Percentiles rank a stretch among this genome's conserved stretches.
Evolutionary conservation across 2,888 invertebrate species (phyloP).

Genomic region (Celastrina argiolus): DNA sequence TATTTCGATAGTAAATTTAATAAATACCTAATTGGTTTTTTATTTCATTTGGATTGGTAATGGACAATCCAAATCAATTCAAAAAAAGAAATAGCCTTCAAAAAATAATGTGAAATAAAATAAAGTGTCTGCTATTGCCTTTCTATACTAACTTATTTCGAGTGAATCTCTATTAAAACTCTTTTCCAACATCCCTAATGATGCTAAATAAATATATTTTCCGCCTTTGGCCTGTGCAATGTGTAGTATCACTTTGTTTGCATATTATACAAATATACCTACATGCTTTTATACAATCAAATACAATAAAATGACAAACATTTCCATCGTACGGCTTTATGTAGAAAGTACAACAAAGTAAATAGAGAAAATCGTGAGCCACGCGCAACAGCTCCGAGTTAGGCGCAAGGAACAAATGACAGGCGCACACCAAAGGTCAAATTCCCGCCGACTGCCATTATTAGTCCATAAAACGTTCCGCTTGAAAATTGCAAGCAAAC

Average conservation of each 20-base stretch:
- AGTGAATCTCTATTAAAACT: not conserved
- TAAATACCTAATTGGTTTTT: no score
- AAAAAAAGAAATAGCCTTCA: no score
- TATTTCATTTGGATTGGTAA: no score
- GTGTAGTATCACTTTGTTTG: no score
- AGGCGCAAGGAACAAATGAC: conserved; percentile 26
- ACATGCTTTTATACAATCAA: not conserved
- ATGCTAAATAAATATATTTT: not conserved
- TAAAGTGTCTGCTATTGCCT: no score
- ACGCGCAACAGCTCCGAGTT: not conserved
- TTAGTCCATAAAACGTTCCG: conserved; percentile 59
- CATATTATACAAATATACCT: not conserved
- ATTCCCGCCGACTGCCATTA: conserved; percentile 42
- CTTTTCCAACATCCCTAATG: not conserved
- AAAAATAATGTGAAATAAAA: no score
- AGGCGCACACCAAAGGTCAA: conserved; percentile 30
- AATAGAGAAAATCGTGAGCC: not conserved
- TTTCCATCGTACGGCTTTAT: not conserved
- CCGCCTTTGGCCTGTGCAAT: not conserved
- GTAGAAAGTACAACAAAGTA: not conserved
- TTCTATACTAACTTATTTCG: no score
- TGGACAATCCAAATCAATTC: no score
- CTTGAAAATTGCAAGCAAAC: conserved; percentile 60
- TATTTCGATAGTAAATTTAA: no score
- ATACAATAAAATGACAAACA: not conserved